Percentiles rank a stretch among this genome's conserved stretches.
Conservation (phyloP, 2,797 vertebrate genomes). For the Antrozous pallidus region DNA sequence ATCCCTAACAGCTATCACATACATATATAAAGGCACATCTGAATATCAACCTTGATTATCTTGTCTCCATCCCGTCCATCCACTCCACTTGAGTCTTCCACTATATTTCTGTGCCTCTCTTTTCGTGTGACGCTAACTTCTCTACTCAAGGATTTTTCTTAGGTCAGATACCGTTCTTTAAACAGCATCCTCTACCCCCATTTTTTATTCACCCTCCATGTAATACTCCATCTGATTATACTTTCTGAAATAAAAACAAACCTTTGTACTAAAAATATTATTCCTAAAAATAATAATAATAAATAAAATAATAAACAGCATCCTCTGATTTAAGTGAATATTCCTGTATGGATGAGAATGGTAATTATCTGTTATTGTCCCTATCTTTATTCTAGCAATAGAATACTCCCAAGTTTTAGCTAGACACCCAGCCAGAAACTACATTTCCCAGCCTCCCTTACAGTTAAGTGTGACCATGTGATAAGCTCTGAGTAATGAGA, state of each 20-base stretch:
- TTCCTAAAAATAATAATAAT: no score
- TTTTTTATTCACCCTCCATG: no score
- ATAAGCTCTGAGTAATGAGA: neutral
- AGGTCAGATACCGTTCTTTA: neutral
- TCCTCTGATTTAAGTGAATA: neutral
- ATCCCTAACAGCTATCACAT: neutral
- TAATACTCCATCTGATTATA: no score
- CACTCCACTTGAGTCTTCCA: neutral
- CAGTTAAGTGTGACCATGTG: neutral
- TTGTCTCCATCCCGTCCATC: neutral
- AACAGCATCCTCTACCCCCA: neutral
- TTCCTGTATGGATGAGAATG: neutral
- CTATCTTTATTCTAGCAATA: neutral
- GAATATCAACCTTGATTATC: neutral
- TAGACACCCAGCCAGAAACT: neutral
- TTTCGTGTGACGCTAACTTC: neutral
- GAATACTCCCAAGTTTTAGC: neutral
- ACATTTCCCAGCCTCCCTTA: neutral
- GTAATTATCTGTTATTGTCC: neutral
- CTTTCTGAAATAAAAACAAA: no score
- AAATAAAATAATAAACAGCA: neutral
- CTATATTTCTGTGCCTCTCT: neutral
- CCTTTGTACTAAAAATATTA: no score
- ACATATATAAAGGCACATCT: neutral
- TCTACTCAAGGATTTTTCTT: neutral